A percentile compares a stretch with the other conserved stretches of the same genome.
These are phyloP conservation scores for Aspidapion aeneum DNA, from an alignment of 2,888 invertebrate genomes.

Conservation along the genomic window DNA sequence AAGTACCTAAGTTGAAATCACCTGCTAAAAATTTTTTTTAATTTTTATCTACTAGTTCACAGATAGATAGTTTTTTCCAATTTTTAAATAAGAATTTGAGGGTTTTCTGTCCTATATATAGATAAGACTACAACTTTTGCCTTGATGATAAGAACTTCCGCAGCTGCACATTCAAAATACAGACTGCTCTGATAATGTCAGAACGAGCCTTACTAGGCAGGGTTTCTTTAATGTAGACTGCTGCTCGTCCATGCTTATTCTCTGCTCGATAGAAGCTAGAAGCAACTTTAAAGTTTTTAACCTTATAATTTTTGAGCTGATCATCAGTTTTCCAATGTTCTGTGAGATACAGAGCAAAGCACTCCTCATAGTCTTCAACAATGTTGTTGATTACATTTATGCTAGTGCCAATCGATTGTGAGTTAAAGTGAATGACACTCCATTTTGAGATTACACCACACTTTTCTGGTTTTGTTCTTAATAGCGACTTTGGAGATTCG, in stretches of 20 bases:
- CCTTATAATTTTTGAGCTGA: neutral
- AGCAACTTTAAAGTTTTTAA: neutral
- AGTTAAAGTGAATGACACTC: neutral
- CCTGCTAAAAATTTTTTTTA: neutral
- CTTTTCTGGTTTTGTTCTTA: neutral
- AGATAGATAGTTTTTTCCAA: neutral
- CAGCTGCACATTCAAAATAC: neutral
- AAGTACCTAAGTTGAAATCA: neutral
- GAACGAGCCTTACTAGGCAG: neutral
- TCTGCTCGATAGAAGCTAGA: neutral
- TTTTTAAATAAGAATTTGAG: neutral
- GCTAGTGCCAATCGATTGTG: neutral
- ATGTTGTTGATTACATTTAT: neutral
- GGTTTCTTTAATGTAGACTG: neutral
- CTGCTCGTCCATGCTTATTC: neutral
- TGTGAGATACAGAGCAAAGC: neutral
- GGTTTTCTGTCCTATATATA: neutral
- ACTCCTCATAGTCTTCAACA: neutral
- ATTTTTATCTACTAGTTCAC: neutral
- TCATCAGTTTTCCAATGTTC: neutral
- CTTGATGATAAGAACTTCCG: neutral
- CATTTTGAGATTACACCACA: no score
- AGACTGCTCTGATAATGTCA: neutral
- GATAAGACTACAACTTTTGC: neutral
- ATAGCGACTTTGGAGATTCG: no score